Evolutionary conservation across 2,888 invertebrate species (phyloP), one percentile per base, ranked within the genome.

Genomic region (Euzetes globulus): DNA sequence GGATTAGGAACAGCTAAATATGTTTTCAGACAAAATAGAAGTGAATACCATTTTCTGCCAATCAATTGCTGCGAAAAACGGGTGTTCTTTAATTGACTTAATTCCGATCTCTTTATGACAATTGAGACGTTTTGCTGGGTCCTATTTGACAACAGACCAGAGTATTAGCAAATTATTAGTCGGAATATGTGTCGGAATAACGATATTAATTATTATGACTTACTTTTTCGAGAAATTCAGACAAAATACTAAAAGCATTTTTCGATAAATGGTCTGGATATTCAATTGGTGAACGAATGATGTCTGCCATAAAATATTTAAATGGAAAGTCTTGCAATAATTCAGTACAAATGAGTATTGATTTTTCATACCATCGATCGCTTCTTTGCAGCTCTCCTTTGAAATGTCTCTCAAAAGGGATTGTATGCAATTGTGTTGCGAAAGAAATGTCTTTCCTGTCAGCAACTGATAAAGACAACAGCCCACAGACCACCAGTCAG

Each of bases 401-500:
- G 47, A 22, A 7, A 73, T 73, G 1, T 73, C 41, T 65, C 60
- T 73, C 11, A 25, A 47, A 6, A 73, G 17, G 13, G 63, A 17
- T 17, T 65, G 19, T 1, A 41, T 60, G 19, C 25, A 63, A 17
- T 73, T 19, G 22, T 60, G 47, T 27, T 58, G 17, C n/a, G 17
- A 41, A 17, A 47, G 52, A 15, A 65, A 19, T 13, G 27, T n/a
- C 60, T 73, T 33, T 19, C 73, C 73, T 4, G 68, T 68, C 41
- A 73, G 60, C 41, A 73, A 29, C 22, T 73, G 41, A 47, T 73
- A 73, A 27, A 73, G 41, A 45, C 60, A 63, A 47, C 45, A 45
- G 13, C 73, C 73, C n/a, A 73, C 6, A 15, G 22, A 63, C 73
- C 73, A 73, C 73, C 73, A 73, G 25, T 73, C 73, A 22, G 72